phyloP scores from a whole-genome alignment of 2,797 vertebrate genomes.

The Pelobates cultripes region DNA sequence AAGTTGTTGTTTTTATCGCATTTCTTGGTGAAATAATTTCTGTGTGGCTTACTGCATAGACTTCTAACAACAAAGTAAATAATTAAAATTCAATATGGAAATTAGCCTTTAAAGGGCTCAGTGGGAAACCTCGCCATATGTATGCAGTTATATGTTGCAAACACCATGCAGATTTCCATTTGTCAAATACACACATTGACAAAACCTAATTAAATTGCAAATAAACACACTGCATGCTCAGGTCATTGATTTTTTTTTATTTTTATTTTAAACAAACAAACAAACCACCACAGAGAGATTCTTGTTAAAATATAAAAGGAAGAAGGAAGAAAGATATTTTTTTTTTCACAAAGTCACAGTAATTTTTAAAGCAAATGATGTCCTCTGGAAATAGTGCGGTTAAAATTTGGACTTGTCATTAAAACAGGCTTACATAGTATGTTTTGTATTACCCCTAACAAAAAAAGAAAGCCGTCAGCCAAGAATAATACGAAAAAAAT shows the following conservation, averaged over 20 bases:
- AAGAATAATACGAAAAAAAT: slow-evolving; percentile 29
- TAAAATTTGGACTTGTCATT: slow-evolving; percentile 44
- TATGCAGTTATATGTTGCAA: neutral
- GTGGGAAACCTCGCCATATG: slow-evolving; percentile 8
- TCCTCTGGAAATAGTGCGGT: slow-evolving; percentile 45
- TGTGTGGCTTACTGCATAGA: too few relatives aligned
- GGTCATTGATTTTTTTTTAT: neutral
- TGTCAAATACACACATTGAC: slow-evolving; percentile 11
- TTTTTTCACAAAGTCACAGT: slow-evolving; percentile 12
- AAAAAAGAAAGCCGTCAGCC: slow-evolving; percentile 23
- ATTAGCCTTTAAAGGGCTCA: neutral
- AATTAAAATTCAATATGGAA: slow-evolving; percentile 24
- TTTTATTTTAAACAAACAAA: slow-evolving; percentile 27
- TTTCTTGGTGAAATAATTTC: too few relatives aligned
- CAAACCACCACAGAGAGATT: slow-evolving; percentile 8
- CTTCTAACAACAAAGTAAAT: neutral
- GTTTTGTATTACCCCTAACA: slow-evolving; percentile 48
- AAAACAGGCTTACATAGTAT: slow-evolving; percentile 38
- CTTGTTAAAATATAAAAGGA: neutral
- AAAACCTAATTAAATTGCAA: neutral
- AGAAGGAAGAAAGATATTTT: neutral
- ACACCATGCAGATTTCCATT: slow-evolving; percentile 1
- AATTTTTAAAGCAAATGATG: slow-evolving; percentile 36
- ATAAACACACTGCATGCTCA: slow-evolving; percentile 1
- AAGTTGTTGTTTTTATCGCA: too few relatives aligned